These are phyloP conservation scores for Clupea harengus DNA, from an alignment of 2,113 vertebrate genomes.

Conservation along the genomic window DNA sequence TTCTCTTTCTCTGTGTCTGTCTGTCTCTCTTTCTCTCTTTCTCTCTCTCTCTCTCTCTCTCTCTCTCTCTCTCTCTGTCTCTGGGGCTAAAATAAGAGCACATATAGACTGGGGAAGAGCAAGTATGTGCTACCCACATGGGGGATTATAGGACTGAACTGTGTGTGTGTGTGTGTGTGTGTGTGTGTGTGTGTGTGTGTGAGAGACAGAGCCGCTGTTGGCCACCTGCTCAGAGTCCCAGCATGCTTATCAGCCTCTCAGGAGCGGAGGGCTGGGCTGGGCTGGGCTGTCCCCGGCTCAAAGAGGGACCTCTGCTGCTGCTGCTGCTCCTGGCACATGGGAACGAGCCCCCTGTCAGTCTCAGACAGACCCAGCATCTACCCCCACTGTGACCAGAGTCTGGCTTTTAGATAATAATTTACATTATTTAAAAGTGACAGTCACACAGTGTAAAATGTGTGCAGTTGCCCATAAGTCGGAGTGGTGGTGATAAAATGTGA, in stretches of 20 bases:
- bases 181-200: background rate
- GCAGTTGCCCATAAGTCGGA: background rate
- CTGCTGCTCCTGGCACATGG: no score
- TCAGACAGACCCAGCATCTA: background rate
- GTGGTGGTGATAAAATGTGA: background rate
- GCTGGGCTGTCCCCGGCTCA: background rate
- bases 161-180: background rate
- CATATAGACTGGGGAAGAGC: conserved; percentile 41
- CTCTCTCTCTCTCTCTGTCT: background rate
- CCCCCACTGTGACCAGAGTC: background rate
- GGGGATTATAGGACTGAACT: background rate
- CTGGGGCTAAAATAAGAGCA: conserved; percentile 14
- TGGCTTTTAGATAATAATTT: background rate
- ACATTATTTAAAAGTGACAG: background rate
- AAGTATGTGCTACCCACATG: conserved; percentile 10
- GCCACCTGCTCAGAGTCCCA: conserved; percentile 73
- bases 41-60: background rate
- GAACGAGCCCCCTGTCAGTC: background rate
- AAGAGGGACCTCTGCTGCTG: no score
- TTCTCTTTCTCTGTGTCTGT: background rate
- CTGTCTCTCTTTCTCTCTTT: background rate
- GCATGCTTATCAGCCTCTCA: conserved; percentile 48
- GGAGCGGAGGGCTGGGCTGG: background rate
- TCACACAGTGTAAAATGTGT: background rate
- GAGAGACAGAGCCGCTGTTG: conserved; percentile 41